phyloP scores from a whole-genome alignment of 2,113 vertebrate genomes.

The Labeo rohita region DNA sequence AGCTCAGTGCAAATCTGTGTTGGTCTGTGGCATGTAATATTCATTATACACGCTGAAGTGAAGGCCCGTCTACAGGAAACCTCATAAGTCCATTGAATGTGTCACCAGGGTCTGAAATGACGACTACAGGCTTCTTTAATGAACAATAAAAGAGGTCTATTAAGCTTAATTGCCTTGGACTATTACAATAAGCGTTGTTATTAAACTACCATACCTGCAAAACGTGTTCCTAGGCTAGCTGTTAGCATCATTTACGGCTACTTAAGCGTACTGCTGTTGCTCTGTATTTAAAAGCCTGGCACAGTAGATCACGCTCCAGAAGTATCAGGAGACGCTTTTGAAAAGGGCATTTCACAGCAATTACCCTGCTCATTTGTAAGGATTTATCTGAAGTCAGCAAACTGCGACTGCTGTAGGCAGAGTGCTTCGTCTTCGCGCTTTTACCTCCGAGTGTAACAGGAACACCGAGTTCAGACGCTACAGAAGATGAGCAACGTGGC shows the following conservation, averaged over 20 bases:
- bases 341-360: slow-evolving; percentile 56
- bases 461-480: background rate
- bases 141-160: slow-evolving; percentile 44
- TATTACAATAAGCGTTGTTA: slow-evolving; percentile 37
- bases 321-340: slow-evolving; percentile 25
- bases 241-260: slow-evolving; percentile 18
- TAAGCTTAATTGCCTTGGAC: slow-evolving; percentile 37
- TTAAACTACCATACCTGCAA: slow-evolving; percentile 11
- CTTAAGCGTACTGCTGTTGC: background rate
- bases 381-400: slow-evolving; percentile 60
- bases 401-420: slow-evolving; percentile 24
- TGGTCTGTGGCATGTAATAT: background rate
- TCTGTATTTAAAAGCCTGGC: slow-evolving; percentile 10
- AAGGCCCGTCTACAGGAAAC: slow-evolving; percentile 21
- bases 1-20: background rate
- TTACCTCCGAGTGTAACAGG: background rate
- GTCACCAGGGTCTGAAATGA: slow-evolving; percentile 20
- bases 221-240: background rate
- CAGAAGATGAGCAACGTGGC: background rate
- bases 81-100: slow-evolving; percentile 13
- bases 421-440: background rate
- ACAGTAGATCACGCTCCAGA: slow-evolving; percentile 18
- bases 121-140: slow-evolving; percentile 33
- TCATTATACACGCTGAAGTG: background rate
- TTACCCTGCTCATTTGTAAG: slow-evolving; percentile 53